Evolutionary conservation across 2,113 vertebrate genomes (phyloP).

Genomic region (Pomatorhinus ruficollis): DNA sequence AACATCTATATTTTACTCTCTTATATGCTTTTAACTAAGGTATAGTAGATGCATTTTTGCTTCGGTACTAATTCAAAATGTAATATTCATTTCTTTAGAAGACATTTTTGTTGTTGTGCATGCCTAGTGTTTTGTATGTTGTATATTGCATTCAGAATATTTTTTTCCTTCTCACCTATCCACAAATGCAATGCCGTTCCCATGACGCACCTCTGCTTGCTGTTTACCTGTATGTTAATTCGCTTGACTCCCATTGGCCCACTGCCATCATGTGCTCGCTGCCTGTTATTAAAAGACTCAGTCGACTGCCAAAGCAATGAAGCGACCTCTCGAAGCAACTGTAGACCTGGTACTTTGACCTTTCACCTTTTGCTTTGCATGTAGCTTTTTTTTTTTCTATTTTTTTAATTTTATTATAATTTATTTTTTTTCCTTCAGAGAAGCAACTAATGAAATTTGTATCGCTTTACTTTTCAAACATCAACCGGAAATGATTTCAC

Average conservation of each 20-base stretch:
- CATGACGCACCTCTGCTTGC: conserved; percentile 99
- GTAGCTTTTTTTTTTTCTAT: conserved; percentile 84
- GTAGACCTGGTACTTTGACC: conserved; percentile 99
- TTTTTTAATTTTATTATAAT: not conserved
- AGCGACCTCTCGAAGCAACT: conserved; percentile 99
- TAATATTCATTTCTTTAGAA: conserved; percentile 92
- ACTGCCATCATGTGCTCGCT: conserved; percentile 99
- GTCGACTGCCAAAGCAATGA: conserved; percentile 99
- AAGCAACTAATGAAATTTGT: conserved; percentile 94
- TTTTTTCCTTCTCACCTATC: conserved; percentile 99
- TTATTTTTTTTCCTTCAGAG: conserved; percentile 76
- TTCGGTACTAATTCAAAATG: conserved; percentile 93
- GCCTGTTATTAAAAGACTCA: conserved; percentile 99
- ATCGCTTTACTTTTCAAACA: conserved; percentile 80
- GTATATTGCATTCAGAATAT: conserved; percentile 99
- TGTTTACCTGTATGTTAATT: conserved; percentile 99
- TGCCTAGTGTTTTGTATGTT: conserved; percentile 99
- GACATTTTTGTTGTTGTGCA: conserved; percentile 99
- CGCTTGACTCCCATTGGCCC: conserved; percentile 99
- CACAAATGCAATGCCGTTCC: conserved; percentile 99
- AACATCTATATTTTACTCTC: conserved; percentile 88
- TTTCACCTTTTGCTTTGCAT: conserved; percentile 99
- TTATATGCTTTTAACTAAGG: conserved; percentile 90
- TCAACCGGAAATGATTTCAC: conserved; percentile 74
- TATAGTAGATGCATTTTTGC: conserved; percentile 89